Conservation (phyloP, 1,140 invertebrate genomes). For the Anthonomus grandis region DNA sequence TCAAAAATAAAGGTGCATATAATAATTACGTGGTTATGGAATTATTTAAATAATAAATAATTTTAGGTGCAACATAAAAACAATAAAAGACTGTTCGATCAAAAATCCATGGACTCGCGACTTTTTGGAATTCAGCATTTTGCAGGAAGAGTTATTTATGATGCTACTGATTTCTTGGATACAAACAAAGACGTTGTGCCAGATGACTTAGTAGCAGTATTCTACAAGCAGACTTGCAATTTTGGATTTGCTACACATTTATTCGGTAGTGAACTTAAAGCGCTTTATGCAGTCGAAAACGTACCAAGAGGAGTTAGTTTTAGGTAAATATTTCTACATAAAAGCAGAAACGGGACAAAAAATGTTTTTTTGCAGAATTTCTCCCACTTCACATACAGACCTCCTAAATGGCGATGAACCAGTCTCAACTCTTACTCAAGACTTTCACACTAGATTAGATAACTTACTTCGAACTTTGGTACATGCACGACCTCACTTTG, state of each 20-base stretch:
- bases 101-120: slow-evolving; percentile 71
- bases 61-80: slow-evolving; percentile 70
- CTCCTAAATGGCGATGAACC: slow-evolving; percentile 84
- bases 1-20: slow-evolving; percentile 70
- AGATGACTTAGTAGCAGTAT: slow-evolving; percentile 87
- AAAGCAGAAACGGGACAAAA: not conserved
- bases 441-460: slow-evolving; percentile 90
- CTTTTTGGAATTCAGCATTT: slow-evolving; percentile 91
- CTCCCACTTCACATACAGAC: slow-evolving; percentile 85
- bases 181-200: slow-evolving; percentile 90
- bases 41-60: not conserved
- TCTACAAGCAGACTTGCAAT: slow-evolving; percentile 89
- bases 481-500: slow-evolving; percentile 90
- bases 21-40: too few relatives aligned
- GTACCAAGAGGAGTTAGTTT: slow-evolving; percentile 81
- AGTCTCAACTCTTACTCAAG: slow-evolving; percentile 87
- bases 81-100: slow-evolving; percentile 70
- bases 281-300: slow-evolving; percentile 76
- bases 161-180: slow-evolving; percentile 84
- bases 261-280: slow-evolving; percentile 89
- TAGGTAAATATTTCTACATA: slow-evolving; percentile 14
- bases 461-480: slow-evolving; percentile 87
- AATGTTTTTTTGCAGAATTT: slow-evolving; percentile 59
- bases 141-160: slow-evolving; percentile 84
- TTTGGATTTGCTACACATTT: slow-evolving; percentile 94